Conservation (phyloP, 2,113 vertebrate genomes). For the Percina caprodes region DNA sequence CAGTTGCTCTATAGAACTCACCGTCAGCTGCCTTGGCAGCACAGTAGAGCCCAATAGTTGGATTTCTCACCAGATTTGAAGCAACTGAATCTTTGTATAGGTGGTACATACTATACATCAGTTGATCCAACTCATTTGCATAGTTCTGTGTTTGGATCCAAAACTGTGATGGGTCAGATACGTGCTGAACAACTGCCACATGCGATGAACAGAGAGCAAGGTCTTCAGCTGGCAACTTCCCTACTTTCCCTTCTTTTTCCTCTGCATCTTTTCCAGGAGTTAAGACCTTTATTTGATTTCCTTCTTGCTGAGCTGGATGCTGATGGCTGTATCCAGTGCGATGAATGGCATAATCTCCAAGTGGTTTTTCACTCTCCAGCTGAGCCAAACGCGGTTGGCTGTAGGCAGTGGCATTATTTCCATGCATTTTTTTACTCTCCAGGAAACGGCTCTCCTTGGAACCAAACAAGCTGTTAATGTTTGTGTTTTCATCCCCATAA, state of each 20-base stretch:
- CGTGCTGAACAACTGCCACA: constrained; percentile 81
- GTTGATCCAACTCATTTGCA: constrained; percentile 79
- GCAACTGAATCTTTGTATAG: constrained; percentile 83
- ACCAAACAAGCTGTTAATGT: constrained; percentile 88
- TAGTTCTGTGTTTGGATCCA: constrained; percentile 88
- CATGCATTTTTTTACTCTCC: constrained; percentile 58
- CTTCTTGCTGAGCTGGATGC: constrained; percentile 10
- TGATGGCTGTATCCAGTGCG: constrained; percentile 11
- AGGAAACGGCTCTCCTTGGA: constrained; percentile 77
- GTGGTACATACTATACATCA: constrained; percentile 83
- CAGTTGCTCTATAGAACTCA: constrained; percentile 86
- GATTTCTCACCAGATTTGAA: constrained; percentile 73
- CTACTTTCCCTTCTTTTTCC: constrained; percentile 19
- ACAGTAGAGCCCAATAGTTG: constrained; percentile 86
- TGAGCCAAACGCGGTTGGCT: background rate
- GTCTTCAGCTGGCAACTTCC: constrained; percentile 46
- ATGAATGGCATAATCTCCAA: constrained; percentile 47
- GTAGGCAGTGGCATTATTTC: constrained; percentile 36
- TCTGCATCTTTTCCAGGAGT: constrained; percentile 9
- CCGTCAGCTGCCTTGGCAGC: constrained; percentile 86
- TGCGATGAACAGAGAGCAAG: constrained; percentile 80
- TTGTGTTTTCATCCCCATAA: constrained; percentile 86
- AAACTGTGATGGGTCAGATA: constrained; percentile 88
- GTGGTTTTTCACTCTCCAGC: constrained; percentile 59
- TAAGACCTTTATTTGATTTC: background rate